These are phyloP conservation scores for Atta texana DNA, from an alignment of 1,140 invertebrate species.

Conservation along the genomic window DNA sequence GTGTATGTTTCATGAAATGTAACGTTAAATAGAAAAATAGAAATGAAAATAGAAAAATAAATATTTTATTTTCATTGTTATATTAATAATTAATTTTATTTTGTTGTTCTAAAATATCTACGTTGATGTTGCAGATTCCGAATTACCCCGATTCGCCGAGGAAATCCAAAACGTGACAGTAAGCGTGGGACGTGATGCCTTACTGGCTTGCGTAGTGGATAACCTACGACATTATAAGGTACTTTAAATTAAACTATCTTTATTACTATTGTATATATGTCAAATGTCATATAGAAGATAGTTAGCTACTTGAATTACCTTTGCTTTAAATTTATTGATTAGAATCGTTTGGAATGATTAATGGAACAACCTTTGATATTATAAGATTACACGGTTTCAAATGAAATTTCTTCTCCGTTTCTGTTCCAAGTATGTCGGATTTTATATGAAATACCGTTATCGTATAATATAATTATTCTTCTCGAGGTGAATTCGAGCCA, in stretches of 20 bases:
- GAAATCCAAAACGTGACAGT: constrained; percentile 97
- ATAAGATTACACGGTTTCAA: not conserved
- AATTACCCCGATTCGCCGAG: constrained; percentile 93
- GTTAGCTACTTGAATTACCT: not conserved
- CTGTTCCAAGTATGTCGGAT: constrained; percentile 7
- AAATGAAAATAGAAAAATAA: not conserved
- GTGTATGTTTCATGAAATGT: not conserved
- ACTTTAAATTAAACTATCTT: constrained; percentile 75
- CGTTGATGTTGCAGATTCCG: constrained; percentile 60
- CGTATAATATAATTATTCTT: constrained; percentile 53
- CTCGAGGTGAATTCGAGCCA: not conserved
- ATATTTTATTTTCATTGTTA: not conserved
- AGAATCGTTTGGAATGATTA: not conserved
- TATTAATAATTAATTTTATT: not conserved
- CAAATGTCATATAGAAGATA: not conserved
- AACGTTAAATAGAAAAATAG: not conserved
- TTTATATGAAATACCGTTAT: constrained; percentile 14
- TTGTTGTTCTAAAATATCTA: not conserved
- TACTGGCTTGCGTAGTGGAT: constrained; percentile 97
- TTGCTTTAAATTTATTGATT: not conserved
- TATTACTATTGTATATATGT: constrained; percentile 16
- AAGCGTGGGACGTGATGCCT: constrained; percentile 94
- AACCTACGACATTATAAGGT: constrained; percentile 96
- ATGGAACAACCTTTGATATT: not conserved
- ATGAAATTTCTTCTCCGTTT: constrained; percentile 23